Base-by-base conservation (phyloP, 2,113 vertebrate genomes). In the Gymnogyps californianus region DNA sequence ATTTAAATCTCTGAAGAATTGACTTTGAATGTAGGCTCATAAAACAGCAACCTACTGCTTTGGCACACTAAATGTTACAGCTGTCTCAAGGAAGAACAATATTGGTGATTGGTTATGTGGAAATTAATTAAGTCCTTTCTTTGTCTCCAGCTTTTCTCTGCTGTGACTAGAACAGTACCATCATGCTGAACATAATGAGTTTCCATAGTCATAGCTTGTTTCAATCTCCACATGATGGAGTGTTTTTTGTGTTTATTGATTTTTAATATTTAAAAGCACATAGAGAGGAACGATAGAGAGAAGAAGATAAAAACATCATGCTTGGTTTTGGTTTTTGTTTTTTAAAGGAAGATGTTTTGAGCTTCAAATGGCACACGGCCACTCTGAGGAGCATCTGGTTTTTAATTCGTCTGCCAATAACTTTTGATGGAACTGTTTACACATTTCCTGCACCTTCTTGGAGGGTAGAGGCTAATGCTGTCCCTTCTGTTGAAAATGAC, bases 111-210 rank as follows among this genome's bases (percentile, higher is more conserved):
- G 80, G 38, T 96, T 96, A 66, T 84, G 64, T 64, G 95, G 81
- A 93, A 94, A 98, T 97, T 89, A 96, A 91, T 88, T 40, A 89
- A 74, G 75, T 62, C 72, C 14, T 34, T 89, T 74, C 80, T 94
- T 81, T 82, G 62, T 89, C 78, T 94, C 54, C 13, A 58, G 47
- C 20, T 92, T 89, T 91, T 86, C 89, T 90, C 94, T 72, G 13
- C 88, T 54, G 19, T 36, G 64, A 93, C 77, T 96, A 57, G 78
- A 94, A 46, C 9, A 26, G 36, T 22, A 59, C n/a, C 6, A 0
- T 46, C 29, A 7, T 1, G 28, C 32, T 46, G n/a, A 81, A 49
- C 26, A 7, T 18, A 34, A 62, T 12, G 55, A 61, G 42, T 51
- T 75, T 20, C 42, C 29, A 2, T 12, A 57, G 25, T 21, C 2